Evolutionary conservation across 2,888 invertebrate genomes (phyloP).

Genomic region (Nephrotoma flavescens): DNA sequence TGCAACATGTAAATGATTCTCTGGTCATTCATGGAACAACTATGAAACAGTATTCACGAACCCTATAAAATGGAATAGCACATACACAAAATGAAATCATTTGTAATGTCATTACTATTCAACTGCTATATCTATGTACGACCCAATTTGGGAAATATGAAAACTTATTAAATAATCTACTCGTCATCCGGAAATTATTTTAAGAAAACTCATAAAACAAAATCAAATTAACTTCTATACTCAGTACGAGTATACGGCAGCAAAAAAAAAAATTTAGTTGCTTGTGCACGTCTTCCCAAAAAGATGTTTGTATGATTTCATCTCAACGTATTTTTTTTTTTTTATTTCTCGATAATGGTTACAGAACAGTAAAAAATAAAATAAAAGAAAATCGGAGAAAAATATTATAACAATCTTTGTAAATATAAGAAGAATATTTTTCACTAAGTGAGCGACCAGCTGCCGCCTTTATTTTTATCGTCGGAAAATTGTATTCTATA

Average conservation of each 20-base stretch:
- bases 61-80: too few relatives aligned
- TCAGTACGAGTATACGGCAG: not conserved
- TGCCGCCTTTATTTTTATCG: slow-evolving; percentile 18
- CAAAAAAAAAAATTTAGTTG: not conserved
- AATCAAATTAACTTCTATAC: not conserved
- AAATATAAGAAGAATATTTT: slow-evolving; percentile 20
- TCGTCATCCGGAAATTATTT: not conserved
- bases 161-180: not conserved
- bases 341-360: not conserved
- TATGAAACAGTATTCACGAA: too few relatives aligned
- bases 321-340: not conserved
- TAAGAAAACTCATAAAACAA: not conserved
- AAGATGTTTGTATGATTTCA: not conserved
- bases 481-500: not conserved
- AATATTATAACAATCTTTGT: not conserved
- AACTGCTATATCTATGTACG: too few relatives aligned
- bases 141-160: not conserved
- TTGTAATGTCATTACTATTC: too few relatives aligned
- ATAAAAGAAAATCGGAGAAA: not conserved
- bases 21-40: too few relatives aligned
- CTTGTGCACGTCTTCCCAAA: not conserved
- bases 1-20: too few relatives aligned
- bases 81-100: too few relatives aligned
- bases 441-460: slow-evolving; percentile 31
- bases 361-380: not conserved